These are phyloP conservation scores for Lanius collurio DNA, from an alignment of 2,113 vertebrate species.

Conservation along the genomic window DNA sequence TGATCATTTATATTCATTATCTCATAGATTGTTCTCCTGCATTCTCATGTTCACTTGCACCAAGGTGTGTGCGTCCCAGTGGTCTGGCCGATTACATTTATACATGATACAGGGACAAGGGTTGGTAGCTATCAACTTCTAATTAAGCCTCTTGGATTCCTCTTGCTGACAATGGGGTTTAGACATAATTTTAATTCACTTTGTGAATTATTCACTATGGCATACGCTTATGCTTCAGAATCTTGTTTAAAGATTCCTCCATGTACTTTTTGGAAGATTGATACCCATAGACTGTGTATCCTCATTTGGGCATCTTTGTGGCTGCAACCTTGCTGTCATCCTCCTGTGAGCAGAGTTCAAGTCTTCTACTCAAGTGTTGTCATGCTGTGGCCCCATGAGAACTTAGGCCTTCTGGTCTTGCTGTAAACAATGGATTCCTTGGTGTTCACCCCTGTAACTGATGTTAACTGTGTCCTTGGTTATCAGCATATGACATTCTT, in stretches of 20 bases:
- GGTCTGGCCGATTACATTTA: background rate
- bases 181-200: background rate
- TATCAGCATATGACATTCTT: background rate
- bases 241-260: background rate
- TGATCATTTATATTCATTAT: background rate
- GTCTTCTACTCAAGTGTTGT: background rate
- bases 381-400: background rate
- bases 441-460: background rate
- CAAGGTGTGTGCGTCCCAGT: background rate
- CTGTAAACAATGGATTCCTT: background rate
- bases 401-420: background rate
- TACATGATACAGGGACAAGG: background rate
- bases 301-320: background rate
- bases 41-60: background rate
- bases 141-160: background rate
- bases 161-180: background rate
- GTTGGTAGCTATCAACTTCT: background rate
- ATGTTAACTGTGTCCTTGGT: background rate
- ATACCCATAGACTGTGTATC: background rate
- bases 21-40: background rate
- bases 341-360: background rate
- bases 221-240: background rate
- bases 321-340: background rate
- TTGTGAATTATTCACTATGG: background rate
- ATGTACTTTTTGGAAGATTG: background rate